Evolutionary conservation across 2,888 invertebrate species (phyloP), one percentile per base, ranked within the genome.

Genomic region (Parelbella ahira): DNA sequence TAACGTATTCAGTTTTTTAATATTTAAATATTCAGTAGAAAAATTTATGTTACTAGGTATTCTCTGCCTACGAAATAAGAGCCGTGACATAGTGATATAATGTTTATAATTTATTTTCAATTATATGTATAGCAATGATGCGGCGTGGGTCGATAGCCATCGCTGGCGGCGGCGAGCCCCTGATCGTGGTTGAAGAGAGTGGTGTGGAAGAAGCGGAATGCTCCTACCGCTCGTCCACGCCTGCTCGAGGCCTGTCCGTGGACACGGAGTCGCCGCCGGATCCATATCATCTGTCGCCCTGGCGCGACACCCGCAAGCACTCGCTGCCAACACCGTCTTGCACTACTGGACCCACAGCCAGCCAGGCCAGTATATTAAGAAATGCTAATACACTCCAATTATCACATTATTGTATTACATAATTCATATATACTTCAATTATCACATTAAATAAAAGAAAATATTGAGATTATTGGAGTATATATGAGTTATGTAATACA

Each of bases 291-390:
- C 76, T 95, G 39, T 94, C 94, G 0, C 95, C 95, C 2, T 95
- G 93, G 91, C 88, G 94, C 10, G 94, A 94, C 57, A 90, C 92
- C 1, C 89, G 95, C 57, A 95, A 95, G 63, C 93, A 94, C 61
- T 95, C 95, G 11, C 79, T 95, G 56, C 95, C 95, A 1, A 94
- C 95, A 0, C 95, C 95, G 1, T 92, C 94, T 54, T 95, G 95
- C 60, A 93, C 93, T 12, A 92, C 94, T 42, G 95, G 95, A 33
- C 95, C 95, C 44, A 95, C 95, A 25, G 95, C 95, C 23, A 94
- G 94, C 54, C 95, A 95, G 89, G 95, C 95, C 45, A 83, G 92
- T 45, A 11, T 2, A 19, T 15, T 3, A 15, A 15, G 15, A 15
- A n/a, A n/a, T n/a, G n/a, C n/a, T n/a, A n/a, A n/a, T n/a, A n/a